Percentiles rank a stretch among this genome's conserved stretches.
Evolutionary conservation across 2,888 invertebrate species (phyloP).

Genomic region (Cynaeus angustus): DNA sequence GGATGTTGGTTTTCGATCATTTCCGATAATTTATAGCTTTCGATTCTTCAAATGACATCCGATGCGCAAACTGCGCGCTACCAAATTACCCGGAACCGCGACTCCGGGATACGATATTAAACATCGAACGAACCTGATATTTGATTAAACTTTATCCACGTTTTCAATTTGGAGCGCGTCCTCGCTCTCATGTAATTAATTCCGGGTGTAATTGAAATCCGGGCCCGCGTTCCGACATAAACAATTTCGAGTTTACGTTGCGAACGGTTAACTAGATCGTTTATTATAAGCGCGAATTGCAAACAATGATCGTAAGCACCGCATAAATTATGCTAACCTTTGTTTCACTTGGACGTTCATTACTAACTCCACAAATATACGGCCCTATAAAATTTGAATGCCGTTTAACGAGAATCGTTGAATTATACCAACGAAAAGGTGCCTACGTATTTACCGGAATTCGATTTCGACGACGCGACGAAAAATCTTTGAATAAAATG

Average conservation of each 20-base stretch:
- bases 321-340: conserved; percentile 53
- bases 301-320: conserved; percentile 53
- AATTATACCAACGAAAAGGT: conserved; percentile 31
- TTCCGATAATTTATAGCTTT: conserved; percentile 56
- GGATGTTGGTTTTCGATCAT: conserved; percentile 49
- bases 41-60: conserved; percentile 37
- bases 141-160: not conserved
- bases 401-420: conserved; percentile 39
- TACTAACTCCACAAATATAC: conserved; percentile 43
- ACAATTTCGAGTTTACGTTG: conserved; percentile 33
- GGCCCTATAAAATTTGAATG: conserved; percentile 49
- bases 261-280: conserved; percentile 51
- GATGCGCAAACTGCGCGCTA: conserved; percentile 23
- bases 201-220: conserved; percentile 18
- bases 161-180: not conserved
- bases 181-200: conserved; percentile 1
- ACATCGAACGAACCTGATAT: not conserved
- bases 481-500: conserved; percentile 6
- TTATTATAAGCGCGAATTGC: conserved; percentile 55
- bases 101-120: not conserved
- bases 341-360: conserved; percentile 49
- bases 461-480: not conserved
- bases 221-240: conserved; percentile 15
- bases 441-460: conserved; percentile 1
- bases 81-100: conserved; percentile 38